Evolutionary conservation across 2,888 invertebrate genomes (phyloP).

Genomic region (Plusia festucae): DNA sequence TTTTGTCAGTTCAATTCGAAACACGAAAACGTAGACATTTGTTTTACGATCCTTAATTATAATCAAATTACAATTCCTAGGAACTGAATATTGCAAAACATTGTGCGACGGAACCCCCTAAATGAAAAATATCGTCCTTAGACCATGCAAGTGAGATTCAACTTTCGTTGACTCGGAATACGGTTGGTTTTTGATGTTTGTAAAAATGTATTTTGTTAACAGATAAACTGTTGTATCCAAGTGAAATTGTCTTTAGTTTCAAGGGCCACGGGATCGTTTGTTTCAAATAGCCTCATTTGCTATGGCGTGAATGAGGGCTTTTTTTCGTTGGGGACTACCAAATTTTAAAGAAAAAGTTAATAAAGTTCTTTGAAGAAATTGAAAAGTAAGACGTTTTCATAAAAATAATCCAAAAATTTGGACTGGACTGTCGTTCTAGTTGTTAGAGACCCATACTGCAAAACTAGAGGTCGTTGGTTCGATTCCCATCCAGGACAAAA

Average conservation of each 20-base stretch:
- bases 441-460: too few species aligned
- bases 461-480: too few species aligned
- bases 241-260: conserved; percentile 43
- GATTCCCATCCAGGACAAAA: too few species aligned
- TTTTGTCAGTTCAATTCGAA: conserved; percentile 15
- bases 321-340: background rate
- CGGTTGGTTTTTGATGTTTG: conserved; percentile 14
- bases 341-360: background rate
- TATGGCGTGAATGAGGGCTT: background rate
- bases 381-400: background rate
- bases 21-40: conserved; percentile 19
- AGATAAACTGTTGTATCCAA: conserved; percentile 29
- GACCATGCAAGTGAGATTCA: conserved; percentile 10
- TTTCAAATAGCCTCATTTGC: conserved; percentile 14
- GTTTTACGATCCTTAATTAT: conserved; percentile 24
- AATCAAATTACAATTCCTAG: conserved; percentile 21
- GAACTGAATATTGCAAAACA: conserved; percentile 23
- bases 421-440: too few species aligned
- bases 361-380: background rate
- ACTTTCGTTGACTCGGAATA: conserved; percentile 10
- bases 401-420: too few species aligned
- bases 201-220: conserved; percentile 32
- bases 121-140: conserved; percentile 10
- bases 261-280: conserved; percentile 21
- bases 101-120: conserved; percentile 13